A percentile compares a stretch with the other conserved stretches of the same genome.
phyloP scores from a whole-genome alignment of 2,797 vertebrate genomes.

The Catamblyrhynchus diadema region DNA sequence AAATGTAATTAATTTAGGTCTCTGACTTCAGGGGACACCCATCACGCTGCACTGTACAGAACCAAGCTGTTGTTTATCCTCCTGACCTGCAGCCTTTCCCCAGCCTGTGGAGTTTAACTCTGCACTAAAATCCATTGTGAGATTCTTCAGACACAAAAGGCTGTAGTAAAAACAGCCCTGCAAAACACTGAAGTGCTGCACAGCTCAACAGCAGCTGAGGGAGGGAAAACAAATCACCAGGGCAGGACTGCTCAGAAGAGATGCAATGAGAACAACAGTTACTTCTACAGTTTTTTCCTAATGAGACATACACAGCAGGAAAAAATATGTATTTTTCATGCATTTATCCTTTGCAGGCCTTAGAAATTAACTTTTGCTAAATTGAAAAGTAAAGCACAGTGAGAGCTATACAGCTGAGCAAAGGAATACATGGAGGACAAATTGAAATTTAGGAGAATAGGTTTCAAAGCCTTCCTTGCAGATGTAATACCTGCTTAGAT shows the following conservation, averaged over 20 bases:
- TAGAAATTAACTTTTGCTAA: slow-evolving; percentile 6
- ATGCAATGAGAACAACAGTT: background rate
- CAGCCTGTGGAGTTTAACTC: background rate
- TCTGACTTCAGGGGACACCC: slow-evolving; percentile 71
- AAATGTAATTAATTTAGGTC: slow-evolving; percentile 72
- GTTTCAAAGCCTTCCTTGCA: background rate
- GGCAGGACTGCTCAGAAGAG: background rate
- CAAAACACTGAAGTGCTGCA: background rate
- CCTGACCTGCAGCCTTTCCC: background rate
- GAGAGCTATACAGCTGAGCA: too few relatives aligned
- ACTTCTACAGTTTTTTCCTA: background rate
- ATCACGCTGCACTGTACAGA: slow-evolving; percentile 38
- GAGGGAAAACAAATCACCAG: background rate
- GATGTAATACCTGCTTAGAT: slow-evolving; percentile 18
- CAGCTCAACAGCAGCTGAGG: background rate
- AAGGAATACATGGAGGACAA: background rate
- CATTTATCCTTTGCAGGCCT: background rate
- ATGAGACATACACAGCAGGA: background rate
- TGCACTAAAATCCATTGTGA: background rate
- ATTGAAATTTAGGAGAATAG: background rate
- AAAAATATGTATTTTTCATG: accelerated
- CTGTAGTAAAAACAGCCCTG: background rate
- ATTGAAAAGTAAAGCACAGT: background rate
- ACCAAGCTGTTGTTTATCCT: slow-evolving; percentile 69
- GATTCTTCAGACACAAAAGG: background rate